A percentile compares a stretch with the other conserved stretches of the same genome.
Conservation (phyloP, 2,113 vertebrate species). For the Sebastes schlegelii region DNA sequence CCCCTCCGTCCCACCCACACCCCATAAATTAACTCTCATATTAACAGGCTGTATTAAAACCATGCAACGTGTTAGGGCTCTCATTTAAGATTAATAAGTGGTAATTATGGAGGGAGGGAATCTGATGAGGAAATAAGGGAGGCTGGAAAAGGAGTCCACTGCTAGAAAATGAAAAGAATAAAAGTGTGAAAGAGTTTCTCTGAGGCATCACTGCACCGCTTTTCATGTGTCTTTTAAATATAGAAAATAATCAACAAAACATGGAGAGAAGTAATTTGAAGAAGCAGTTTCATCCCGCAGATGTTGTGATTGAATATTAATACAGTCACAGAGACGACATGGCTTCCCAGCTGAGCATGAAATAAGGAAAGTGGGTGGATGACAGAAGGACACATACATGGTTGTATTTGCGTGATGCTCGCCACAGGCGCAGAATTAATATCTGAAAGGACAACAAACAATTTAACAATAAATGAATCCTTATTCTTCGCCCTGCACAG, state of each 20-base stretch:
- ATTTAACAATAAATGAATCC: slow-evolving; percentile 39
- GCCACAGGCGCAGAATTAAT: slow-evolving; percentile 14
- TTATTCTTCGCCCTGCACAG: slow-evolving; percentile 19
- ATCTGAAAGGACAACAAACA: slow-evolving; percentile 39
- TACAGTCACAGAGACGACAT: slow-evolving; percentile 38
- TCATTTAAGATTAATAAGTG: slow-evolving; percentile 89
- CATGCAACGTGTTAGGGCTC: slow-evolving; percentile 83
- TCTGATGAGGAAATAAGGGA: slow-evolving; percentile 70
- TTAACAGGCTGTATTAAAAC: slow-evolving; percentile 87
- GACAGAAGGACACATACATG: slow-evolving; percentile 27
- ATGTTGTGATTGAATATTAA: slow-evolving; percentile 42
- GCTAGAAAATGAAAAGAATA: slow-evolving; percentile 6
- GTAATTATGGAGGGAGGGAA: slow-evolving; percentile 84
- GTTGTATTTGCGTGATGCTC: slow-evolving; percentile 12
- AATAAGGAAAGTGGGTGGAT: slow-evolving; percentile 40
- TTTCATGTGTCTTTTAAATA: neutral
- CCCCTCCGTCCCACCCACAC: slow-evolving; percentile 77
- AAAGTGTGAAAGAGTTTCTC: slow-evolving; percentile 14
- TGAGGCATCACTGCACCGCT: neutral
- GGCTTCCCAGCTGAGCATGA: slow-evolving; percentile 53
- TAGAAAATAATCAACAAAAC: slow-evolving; percentile 26
- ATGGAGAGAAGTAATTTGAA: neutral
- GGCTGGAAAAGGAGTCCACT: slow-evolving; percentile 24
- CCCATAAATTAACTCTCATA: slow-evolving; percentile 84
- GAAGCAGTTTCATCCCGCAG: slow-evolving; percentile 18